Percentiles rank a stretch among this genome's conserved stretches.
Conservation (phyloP, 1,140 invertebrate species). For the Maconellicoccus hirsutus region DNA sequence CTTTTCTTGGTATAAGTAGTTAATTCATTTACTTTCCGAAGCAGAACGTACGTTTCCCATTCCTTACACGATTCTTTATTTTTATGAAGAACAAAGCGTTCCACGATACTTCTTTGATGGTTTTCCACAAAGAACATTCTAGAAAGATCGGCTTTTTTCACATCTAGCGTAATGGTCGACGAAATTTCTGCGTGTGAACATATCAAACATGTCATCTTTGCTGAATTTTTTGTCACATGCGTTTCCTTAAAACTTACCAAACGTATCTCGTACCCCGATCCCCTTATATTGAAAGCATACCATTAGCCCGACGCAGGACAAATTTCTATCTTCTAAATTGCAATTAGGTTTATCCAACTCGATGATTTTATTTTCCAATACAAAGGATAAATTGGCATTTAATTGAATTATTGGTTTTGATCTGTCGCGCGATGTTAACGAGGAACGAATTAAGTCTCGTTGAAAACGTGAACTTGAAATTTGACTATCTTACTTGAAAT, state of each 20-base stretch:
- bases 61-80: neutral
- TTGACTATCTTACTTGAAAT: constrained; percentile 50
- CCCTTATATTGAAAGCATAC: constrained; percentile 77
- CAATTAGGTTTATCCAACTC: constrained; percentile 65
- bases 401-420: constrained; percentile 82
- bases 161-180: constrained; percentile 59
- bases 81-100: neutral
- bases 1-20: too few species aligned
- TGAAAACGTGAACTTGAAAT: too few species aligned
- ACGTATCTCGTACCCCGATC: too few species aligned
- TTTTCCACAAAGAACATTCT: constrained; percentile 59
- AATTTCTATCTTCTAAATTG: constrained; percentile 50
- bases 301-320: constrained; percentile 60
- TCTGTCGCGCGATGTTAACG: constrained; percentile 39
- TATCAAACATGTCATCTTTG: neutral
- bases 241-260: too few species aligned
- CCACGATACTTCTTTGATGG: constrained; percentile 42
- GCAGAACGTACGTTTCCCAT: neutral
- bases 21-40: neutral
- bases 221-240: too few species aligned
- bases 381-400: constrained; percentile 55
- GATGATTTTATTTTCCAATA: constrained; percentile 60
- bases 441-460: too few species aligned
- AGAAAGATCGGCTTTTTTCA: constrained; percentile 55
- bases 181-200: constrained; percentile 44